A percentile compares a stretch with the other conserved stretches of the same genome.
These are phyloP conservation scores for Avahi laniger DNA, from an alignment of 2,797 vertebrate genomes.

Conservation along the genomic window DNA sequence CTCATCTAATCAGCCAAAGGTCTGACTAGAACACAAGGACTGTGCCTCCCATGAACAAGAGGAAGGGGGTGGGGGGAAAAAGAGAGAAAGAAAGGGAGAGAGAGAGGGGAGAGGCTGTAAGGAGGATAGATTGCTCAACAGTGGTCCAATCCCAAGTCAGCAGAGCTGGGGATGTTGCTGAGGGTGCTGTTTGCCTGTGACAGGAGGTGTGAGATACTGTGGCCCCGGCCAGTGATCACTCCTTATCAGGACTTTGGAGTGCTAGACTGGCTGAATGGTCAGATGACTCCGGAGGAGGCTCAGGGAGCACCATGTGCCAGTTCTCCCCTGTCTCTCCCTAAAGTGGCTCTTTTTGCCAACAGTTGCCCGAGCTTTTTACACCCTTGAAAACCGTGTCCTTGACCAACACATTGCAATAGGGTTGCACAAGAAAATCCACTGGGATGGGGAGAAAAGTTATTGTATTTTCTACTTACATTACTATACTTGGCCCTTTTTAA, in stretches of 20 bases:
- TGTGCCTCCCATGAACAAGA: no score
- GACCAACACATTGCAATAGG: neutral
- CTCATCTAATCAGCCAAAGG: neutral
- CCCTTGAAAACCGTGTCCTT: neutral
- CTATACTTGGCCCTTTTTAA: neutral
- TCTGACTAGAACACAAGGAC: neutral
- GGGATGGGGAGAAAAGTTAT: neutral
- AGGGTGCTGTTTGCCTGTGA: neutral
- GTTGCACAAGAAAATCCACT: neutral
- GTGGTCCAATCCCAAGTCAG: no score
- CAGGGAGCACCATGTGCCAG: neutral
- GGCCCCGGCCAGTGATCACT: neutral
- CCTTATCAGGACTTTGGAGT: neutral
- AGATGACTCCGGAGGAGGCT: neutral
- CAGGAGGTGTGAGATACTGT: neutral
- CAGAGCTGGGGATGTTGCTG: no score
- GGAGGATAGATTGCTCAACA: no score
- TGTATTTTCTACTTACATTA: neutral
- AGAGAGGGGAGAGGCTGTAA: no score
- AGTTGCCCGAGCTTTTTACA: neutral
- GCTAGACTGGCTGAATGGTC: neutral
- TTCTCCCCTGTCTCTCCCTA: neutral
- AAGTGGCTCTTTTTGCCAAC: neutral
- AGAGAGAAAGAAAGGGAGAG: no score
- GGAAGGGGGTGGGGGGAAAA: no score